Evolutionary conservation across 2,797 vertebrate genomes (phyloP).

Genomic region (Thripadectes ignobilis): DNA sequence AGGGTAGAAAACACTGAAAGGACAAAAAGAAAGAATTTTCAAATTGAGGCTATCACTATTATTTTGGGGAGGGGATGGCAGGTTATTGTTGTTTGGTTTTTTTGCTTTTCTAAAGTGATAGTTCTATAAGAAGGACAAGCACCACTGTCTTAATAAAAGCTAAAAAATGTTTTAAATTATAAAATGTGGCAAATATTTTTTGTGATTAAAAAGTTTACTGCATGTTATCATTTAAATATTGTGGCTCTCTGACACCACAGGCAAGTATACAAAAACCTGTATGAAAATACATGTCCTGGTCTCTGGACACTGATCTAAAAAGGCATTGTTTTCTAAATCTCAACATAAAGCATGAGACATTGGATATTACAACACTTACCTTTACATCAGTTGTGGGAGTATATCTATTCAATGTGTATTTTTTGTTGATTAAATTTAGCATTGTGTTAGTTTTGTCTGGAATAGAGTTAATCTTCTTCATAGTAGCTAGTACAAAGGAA

Average conservation of each 20-base stretch:
- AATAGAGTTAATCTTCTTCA: not conserved
- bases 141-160: not conserved
- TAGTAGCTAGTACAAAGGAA: not conserved
- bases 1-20: not conserved
- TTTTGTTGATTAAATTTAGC: not conserved
- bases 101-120: not conserved
- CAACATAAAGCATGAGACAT: not conserved
- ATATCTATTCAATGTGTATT: not conserved
- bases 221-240: not conserved
- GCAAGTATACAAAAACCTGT: not conserved
- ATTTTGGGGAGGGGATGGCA: not conserved
- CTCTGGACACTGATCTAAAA: not conserved
- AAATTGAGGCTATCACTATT: not conserved
- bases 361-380: not conserved
- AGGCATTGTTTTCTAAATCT: not conserved
- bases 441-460: not conserved
- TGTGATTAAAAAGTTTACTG: not conserved
- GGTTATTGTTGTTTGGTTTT: rapidly evolving
- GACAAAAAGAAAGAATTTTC: not conserved
- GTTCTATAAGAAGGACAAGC: not conserved
- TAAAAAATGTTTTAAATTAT: not conserved
- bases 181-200: not conserved
- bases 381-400: not conserved
- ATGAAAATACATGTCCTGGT: not conserved
- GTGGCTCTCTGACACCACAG: not conserved